Conservation (phyloP, 2,888 invertebrate genomes). For the Parnassius mnemosyne region DNA sequence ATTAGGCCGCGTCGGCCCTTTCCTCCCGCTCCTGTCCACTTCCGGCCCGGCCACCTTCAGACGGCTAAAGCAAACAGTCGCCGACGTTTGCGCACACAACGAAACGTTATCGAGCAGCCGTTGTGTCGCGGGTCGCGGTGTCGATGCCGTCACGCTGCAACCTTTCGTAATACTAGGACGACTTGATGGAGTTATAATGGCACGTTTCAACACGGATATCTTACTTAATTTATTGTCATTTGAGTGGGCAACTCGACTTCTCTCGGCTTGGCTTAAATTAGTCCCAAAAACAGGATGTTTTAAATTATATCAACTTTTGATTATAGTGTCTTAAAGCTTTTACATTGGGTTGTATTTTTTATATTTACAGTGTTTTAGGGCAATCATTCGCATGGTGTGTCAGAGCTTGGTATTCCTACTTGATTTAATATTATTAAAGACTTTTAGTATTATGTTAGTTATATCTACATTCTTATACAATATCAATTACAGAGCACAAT, state of each 20-base stretch:
- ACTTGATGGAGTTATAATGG: slow-evolving; percentile 18
- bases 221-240: slow-evolving; percentile 10
- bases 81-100: slow-evolving; percentile 33
- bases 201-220: slow-evolving; percentile 6
- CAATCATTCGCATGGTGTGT: too few relatives aligned
- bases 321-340: too few relatives aligned
- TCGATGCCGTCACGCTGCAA: slow-evolving; percentile 5
- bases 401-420: too few relatives aligned
- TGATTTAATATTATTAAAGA: too few relatives aligned
- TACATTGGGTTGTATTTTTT: too few relatives aligned
- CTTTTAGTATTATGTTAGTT: too few relatives aligned
- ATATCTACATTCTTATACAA: too few relatives aligned
- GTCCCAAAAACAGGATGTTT: too few relatives aligned
- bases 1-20: slow-evolving; percentile 59
- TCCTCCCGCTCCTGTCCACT: slow-evolving; percentile 50
- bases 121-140: slow-evolving; percentile 23
- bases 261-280: too few relatives aligned
- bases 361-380: too few relatives aligned
- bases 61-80: slow-evolving; percentile 37
- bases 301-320: neutral
- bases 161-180: slow-evolving; percentile 4
- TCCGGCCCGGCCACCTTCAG: slow-evolving; percentile 44
- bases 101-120: slow-evolving; percentile 24
- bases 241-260: neutral
- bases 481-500: too few relatives aligned